Conservation (phyloP, 2,113 vertebrate genomes). For the Ochotona princeps region DNA sequence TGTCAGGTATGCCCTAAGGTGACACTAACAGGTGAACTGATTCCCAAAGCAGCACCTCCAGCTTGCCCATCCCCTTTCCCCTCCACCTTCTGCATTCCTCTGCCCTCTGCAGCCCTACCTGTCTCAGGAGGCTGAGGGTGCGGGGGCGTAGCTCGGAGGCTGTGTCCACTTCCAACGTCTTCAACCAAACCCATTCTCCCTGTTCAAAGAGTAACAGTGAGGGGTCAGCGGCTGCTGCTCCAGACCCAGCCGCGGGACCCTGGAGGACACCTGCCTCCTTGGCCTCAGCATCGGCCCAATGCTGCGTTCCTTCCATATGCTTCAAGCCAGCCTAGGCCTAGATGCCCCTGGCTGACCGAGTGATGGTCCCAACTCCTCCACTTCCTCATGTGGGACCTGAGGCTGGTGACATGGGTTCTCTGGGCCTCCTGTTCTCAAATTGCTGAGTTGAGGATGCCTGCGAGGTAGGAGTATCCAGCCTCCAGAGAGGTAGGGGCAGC, state of each 20-base stretch:
- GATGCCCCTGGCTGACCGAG: background rate
- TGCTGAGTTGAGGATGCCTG: background rate
- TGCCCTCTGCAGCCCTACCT: constrained; percentile 83
- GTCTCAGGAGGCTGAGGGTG: constrained; percentile 90
- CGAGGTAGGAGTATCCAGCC: too few relatives aligned
- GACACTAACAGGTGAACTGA: too few relatives aligned
- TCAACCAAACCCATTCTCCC: constrained; percentile 96
- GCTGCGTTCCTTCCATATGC: background rate
- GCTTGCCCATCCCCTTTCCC: background rate
- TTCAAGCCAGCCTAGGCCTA: background rate
- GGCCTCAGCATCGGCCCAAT: background rate
- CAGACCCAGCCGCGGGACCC: background rate
- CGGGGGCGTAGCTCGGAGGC: constrained; percentile 88
- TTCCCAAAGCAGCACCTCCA: background rate
- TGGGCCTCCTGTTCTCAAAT: background rate
- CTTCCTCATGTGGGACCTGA: background rate
- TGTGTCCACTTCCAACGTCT: constrained; percentile 88
- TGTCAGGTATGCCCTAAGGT: accelerated
- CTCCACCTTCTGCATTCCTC: background rate
- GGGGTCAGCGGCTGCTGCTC: too few relatives aligned
- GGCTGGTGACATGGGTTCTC: background rate
- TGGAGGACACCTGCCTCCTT: background rate
- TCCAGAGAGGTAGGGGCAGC: too few relatives aligned
- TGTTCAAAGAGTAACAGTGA: constrained; percentile 72
- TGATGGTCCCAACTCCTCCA: background rate